phyloP scores from a whole-genome alignment of 92 coral and sea anemone genomes.

The Pocillopora meandrina region DNA sequence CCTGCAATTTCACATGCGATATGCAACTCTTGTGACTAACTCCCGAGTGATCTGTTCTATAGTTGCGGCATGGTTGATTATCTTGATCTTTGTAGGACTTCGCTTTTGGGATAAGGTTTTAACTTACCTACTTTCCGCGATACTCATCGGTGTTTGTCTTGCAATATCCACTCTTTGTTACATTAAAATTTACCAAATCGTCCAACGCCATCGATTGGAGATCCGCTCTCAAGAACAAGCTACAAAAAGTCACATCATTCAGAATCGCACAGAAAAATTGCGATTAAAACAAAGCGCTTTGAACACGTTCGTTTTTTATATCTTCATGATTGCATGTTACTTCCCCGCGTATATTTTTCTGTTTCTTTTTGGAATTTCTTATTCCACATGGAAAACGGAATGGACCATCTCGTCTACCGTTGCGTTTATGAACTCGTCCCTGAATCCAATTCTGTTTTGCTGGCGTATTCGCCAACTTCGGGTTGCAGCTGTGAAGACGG shows the following conservation, averaged over 20 bases:
- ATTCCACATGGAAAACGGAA: neutral
- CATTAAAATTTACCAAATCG: neutral
- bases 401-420: conserved; percentile 23
- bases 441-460: conserved; percentile 27
- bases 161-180: neutral
- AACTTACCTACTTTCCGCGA: neutral
- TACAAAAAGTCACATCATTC: neutral
- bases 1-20: conserved; percentile 23
- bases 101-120: neutral
- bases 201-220: neutral
- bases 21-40: conserved; percentile 9
- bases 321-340: neutral
- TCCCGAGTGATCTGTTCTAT: conserved; percentile 1
- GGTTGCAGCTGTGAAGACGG: neutral
- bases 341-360: neutral
- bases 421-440: conserved; percentile 18
- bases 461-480: conserved; percentile 34
- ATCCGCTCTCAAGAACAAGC: neutral
- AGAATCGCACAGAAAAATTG: neutral
- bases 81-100: neutral
- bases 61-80: neutral
- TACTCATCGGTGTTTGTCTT: neutral
- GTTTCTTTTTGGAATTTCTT: neutral
- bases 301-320: neutral
- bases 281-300: neutral